Evolutionary conservation across 2,113 vertebrate species (phyloP), one percentile per base, ranked within the genome.

Genomic region (Corapipo altera): DNA sequence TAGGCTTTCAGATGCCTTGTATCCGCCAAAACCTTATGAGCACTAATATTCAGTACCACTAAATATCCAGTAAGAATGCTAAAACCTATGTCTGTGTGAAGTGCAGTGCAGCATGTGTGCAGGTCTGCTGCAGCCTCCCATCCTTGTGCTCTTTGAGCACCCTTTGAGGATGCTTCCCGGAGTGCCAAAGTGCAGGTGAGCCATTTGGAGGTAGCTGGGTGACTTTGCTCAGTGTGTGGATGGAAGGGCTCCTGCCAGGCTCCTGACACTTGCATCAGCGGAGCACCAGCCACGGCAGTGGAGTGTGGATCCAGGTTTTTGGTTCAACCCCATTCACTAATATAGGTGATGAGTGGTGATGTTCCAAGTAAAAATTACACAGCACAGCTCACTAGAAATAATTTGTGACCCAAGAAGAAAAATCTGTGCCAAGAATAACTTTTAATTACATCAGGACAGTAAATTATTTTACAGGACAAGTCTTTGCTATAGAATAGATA

Each of bases 361-460:
- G 22, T 77, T 77, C 61, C 57, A 65, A 79, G 62, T 57, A 27
- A 78, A 91, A 91, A 83, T 74, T 71, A 64, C 58, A 48, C 61
- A 62, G 62, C 62, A 76, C 62, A 89, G 62, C 48, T 83, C 39
- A 2, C 43, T 83, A 76, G 72, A 76, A 86, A 55, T 84, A 80
- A 91, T 91, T 95, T 93, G 75, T 75, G 57, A 71, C 48, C 73
- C 0, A 0, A 32, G 71, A 83, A 91, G 66, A 81, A 91, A 93
- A 86, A 93, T 67, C 52, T 75, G 32, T 86, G 52, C 85, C 79
- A 93, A 93, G 58, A 96, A 89, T 89, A 91, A 88, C 78, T 96
- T 94, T n/a, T 96, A 85, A 94, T 94, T 96, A 90, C 79, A 77
- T 83, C 67, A 59, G 77, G n/a, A 76, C 76, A 32, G 76, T 91